Conservation (phyloP, 2,888 invertebrate genomes). For the Celastrina argiolus region DNA sequence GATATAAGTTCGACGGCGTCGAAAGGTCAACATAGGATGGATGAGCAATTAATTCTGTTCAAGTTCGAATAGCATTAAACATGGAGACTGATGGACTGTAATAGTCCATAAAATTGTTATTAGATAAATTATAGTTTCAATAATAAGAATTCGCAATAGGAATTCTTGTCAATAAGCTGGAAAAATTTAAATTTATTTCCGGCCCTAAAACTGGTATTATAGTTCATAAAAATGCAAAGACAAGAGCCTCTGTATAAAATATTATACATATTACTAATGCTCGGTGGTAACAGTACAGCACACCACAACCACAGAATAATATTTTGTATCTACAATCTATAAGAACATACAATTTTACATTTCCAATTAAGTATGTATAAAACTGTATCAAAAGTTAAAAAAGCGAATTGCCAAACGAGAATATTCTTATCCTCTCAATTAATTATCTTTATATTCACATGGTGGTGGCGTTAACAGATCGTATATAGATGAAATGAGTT, state of each 20-base stretch:
- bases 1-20: not conserved
- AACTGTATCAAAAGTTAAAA: too few species aligned
- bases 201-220: not conserved
- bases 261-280: not conserved
- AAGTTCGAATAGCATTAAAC: too few species aligned
- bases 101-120: not conserved
- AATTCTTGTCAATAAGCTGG: not conserved
- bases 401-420: too few species aligned
- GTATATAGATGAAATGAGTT: too few species aligned
- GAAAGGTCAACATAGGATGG: not conserved
- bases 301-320: not conserved
- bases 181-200: not conserved
- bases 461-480: too few species aligned
- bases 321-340: not conserved
- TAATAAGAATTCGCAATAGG: not conserved
- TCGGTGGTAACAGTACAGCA: not conserved
- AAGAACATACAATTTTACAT: too few species aligned
- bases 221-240: not conserved
- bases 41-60: not conserved
- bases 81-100: too few species aligned
- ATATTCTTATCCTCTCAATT: too few species aligned
- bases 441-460: too few species aligned
- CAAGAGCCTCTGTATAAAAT: not conserved
- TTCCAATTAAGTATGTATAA: too few species aligned
- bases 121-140: not conserved